Base-by-base conservation (phyloP, 1,140 invertebrate genomes). In the Macrobrachium nipponense region DNA sequence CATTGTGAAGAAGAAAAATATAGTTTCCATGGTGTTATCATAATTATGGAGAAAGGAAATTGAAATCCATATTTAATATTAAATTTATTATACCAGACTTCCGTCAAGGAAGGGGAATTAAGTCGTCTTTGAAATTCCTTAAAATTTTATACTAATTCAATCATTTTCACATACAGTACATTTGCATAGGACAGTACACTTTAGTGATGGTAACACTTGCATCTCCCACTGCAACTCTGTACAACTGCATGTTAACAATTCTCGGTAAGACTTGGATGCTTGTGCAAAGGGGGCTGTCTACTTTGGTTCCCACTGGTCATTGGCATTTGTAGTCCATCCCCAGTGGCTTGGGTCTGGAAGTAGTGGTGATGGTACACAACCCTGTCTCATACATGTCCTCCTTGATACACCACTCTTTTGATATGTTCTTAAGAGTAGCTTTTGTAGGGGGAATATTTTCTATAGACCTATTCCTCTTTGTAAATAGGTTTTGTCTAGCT, bases 261-360 rank as follows among this genome's bases (percentile, higher is more conserved):
- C 68, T n/a, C n/a, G n/a, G n/a, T n/a, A 72, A 23, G 68, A 72
- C 68, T 72, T 72, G 12, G 68, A 72, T 72, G 68, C 23, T 23
- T 72, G 14, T 12, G 23, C 14, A 27, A 72, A 23, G 12, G 68
- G 14, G 14, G 68, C 68, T 23, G n/a, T n/a, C n/a, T n/a, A n/a
- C n/a, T n/a, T n/a, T n/a, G n/a, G n/a, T n/a, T n/a, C n/a, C n/a
- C n/a, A 72, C 23, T 72, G 23, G 14, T 72, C 23, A 14, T 72
- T 23, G 12, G 68, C 23, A 23, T 72, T 72, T 72, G 14, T 27
- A 15, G 68, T 15, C 23, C 68, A 72, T 72, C 68, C 68, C 68
- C 68, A 72, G 14, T 72, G 68, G 68, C 68, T 72, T 72, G 68
- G 68, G 68, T 72, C 68, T 72, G 68, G 68, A 72, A 72, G 68